Evolutionary conservation across 64 coral and sea anemone species (phyloP), one percentile per base, ranked within the genome.

Genomic region (Pocillopora damicornis): DNA sequence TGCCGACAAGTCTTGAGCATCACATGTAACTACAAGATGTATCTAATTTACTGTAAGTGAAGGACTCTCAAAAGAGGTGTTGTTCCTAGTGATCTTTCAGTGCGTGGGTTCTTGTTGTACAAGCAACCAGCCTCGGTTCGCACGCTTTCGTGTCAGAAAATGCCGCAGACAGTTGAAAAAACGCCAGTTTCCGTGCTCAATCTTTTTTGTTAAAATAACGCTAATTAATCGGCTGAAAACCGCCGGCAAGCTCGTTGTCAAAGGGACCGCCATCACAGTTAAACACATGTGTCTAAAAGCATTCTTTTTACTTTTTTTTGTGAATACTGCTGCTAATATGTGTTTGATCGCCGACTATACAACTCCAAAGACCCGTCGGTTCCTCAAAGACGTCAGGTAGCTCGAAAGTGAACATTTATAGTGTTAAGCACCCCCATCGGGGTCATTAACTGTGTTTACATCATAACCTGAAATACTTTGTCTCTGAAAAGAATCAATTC

Each of bases 401-500:
- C 9, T 51, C 34, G 3, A 7, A 58, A 84, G 65, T 26, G 20
- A 17, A 45, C 56, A 17, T 84, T 84, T 84, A 69, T 71, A 36
- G 17, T 14, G 64, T 20, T 57, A 84, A 71, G 67, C 69, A 25
- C 37, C 64, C 81, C 81, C 81, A 71, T 42, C n/a, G 81, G 81
- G 35, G 8, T 37, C 22, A 71, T 84, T 71, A 71, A 57, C 25
- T 10, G 20, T 57, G 9, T 57, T 26, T 22, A 38, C 63, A 65
- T 84, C 81, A 82, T 84, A 38, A 1, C 15, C 17, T 45, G 26
- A 83, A 84, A 58, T 84, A 71, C 17, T 4, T 84, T 8, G 36
- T 13, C 23, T 42, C 37, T 57, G 42, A 51, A 66, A n/a, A 84
- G 57, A 13, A 5, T 18, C 2, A 84, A 84, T 71, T 37, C 63